Conservation (phyloP, 2,797 vertebrate genomes). For the Streptopelia turtur region DNA sequence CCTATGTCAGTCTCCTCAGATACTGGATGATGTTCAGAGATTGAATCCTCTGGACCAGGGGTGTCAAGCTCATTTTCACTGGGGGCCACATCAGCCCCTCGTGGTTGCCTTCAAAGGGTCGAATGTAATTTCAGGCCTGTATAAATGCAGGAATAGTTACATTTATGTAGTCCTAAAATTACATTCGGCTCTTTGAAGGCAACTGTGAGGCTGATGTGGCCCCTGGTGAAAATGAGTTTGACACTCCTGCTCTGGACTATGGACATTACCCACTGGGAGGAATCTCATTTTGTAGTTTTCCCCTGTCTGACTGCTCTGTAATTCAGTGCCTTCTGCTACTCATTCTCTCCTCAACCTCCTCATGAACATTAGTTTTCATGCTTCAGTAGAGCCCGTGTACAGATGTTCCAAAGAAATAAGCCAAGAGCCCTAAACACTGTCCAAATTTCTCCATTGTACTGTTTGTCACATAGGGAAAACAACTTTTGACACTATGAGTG, state of each 20-base stretch:
- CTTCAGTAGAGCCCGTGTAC: not conserved
- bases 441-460: constrained; percentile 29
- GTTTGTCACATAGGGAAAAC: not conserved
- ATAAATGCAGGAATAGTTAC: too few relatives aligned
- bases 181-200: too few relatives aligned
- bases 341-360: not conserved
- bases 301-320: not conserved
- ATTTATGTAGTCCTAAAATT: too few relatives aligned
- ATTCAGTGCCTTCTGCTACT: not conserved
- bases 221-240: too few relatives aligned
- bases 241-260: not conserved
- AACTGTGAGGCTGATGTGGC: too few relatives aligned
- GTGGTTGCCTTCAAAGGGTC: too few relatives aligned
- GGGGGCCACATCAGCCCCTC: too few relatives aligned
- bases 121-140: too few relatives aligned
- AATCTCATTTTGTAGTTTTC: not conserved
- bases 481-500: not conserved
- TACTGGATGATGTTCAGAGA: not conserved
- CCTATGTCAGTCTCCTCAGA: not conserved
- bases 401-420: not conserved
- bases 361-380: not conserved
- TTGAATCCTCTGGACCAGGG: not conserved
- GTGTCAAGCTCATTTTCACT: too few relatives aligned
- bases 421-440: constrained; percentile 24
- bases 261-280: not conserved